Percentiles rank a stretch among this genome's conserved stretches.
These are phyloP conservation scores for Hucho hucho DNA, from an alignment of 2,113 vertebrate species.

Conservation along the genomic window DNA sequence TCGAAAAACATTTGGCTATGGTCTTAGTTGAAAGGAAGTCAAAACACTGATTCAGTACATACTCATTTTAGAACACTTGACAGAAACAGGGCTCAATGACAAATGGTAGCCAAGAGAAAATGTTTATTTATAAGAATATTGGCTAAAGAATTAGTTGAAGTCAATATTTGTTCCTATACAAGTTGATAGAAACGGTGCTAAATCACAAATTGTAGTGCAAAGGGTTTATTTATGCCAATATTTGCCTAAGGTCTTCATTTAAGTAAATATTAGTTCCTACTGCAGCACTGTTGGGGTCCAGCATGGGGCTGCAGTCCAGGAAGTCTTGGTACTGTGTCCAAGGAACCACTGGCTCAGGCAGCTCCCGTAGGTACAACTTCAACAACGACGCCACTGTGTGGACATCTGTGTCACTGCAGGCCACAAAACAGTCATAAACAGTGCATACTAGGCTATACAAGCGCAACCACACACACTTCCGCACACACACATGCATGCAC, in stretches of 20 bases:
- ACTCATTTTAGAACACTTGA: no score
- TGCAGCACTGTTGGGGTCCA: conserved; percentile 71
- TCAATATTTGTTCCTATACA: conserved; percentile 39
- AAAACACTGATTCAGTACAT: no score
- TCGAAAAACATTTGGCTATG: no score
- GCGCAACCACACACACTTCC: neutral
- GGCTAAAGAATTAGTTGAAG: neutral
- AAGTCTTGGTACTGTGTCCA: conserved; percentile 93
- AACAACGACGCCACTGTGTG: conserved; percentile 97
- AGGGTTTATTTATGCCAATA: no score
- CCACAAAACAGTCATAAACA: neutral
- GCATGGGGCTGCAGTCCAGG: conserved; percentile 80
- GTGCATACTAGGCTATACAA: neutral
- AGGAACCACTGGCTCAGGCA: conserved; percentile 90
- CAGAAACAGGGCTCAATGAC: no score
- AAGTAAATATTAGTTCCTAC: conserved; percentile 55
- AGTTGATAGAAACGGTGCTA: no score
- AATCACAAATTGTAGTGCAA: no score
- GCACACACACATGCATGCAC: neutral
- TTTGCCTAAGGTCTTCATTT: neutral
- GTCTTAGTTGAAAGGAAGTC: no score
- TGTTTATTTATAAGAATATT: no score
- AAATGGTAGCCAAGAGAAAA: no score
- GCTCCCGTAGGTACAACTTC: conserved; percentile 94
- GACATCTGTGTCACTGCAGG: conserved; percentile 92